Conservation (phyloP, 2,888 invertebrate genomes). For the Cosmia trapezina region DNA sequence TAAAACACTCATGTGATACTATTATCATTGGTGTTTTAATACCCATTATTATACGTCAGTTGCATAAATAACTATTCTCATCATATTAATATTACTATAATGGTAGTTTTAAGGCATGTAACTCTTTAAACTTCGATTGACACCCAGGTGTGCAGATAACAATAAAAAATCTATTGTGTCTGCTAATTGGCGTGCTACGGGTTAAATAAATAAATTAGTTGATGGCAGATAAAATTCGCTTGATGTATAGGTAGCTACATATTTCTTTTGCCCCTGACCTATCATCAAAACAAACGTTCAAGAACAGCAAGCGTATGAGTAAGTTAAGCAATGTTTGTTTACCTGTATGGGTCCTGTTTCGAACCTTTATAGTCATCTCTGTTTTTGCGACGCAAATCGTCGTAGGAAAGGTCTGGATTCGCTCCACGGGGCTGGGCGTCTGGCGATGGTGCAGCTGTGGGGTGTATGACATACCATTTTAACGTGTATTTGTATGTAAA, state of each 20-base stretch:
- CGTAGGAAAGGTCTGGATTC: slow-evolving; percentile 91
- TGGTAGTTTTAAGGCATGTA: too few relatives aligned
- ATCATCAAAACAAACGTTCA: background rate
- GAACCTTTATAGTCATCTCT: slow-evolving; percentile 90
- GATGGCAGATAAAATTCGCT: background rate
- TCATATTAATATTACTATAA: too few relatives aligned
- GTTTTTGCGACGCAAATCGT: slow-evolving; percentile 93
- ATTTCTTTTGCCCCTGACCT: background rate
- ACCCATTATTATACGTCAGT: too few relatives aligned
- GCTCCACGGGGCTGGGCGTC: slow-evolving; percentile 53
- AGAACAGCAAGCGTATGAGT: background rate
- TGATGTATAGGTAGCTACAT: background rate
- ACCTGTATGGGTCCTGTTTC: slow-evolving; percentile 88
- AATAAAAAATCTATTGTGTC: too few relatives aligned
- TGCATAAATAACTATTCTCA: too few relatives aligned
- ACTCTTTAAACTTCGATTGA: too few relatives aligned
- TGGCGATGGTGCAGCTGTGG: slow-evolving; percentile 10
- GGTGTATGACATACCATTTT: background rate
- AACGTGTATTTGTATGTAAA: too few relatives aligned
- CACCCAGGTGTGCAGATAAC: too few relatives aligned
- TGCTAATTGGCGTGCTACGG: too few relatives aligned
- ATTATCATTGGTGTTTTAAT: too few relatives aligned
- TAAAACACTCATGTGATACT: too few relatives aligned
- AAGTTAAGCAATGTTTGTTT: background rate
- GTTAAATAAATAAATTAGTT: too few relatives aligned